phyloP scores from a whole-genome alignment of 1,140 invertebrate genomes.

The Eurosta solidaginis region DNA sequence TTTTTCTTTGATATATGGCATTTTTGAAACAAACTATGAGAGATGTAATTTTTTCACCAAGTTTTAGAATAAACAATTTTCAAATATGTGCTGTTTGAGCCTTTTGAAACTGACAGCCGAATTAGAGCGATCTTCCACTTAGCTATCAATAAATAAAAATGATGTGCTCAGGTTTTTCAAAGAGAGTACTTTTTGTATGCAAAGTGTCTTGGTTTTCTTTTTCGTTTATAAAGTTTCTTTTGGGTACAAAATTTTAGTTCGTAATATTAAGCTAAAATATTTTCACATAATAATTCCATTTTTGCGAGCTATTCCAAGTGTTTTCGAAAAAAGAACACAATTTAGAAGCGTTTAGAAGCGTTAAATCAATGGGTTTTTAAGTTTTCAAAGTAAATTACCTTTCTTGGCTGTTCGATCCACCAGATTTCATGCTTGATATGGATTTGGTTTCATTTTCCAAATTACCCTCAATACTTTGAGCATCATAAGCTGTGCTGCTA shows the following conservation, averaged over 20 bases:
- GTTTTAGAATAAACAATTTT: no score
- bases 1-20: no score
- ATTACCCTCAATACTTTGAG: slow-evolving; percentile 61
- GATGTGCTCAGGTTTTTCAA: no score
- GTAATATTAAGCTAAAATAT: not conserved
- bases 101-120: no score
- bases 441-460: slow-evolving; percentile 76
- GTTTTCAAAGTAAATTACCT: slow-evolving; percentile 40
- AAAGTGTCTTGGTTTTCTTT: not conserved
- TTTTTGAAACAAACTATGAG: no score
- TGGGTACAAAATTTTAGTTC: not conserved
- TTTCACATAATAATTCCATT: not conserved
- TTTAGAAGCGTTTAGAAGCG: not conserved
- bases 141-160: no score
- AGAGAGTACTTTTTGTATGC: no score
- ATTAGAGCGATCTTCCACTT: no score
- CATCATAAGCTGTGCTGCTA: not conserved
- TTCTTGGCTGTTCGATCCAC: slow-evolving; percentile 69
- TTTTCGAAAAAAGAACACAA: not conserved
- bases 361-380: not conserved
- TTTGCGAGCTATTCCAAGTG: not conserved
- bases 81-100: no score
- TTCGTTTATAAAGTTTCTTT: no score
- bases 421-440: slow-evolving; percentile 68
- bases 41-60: no score